Conservation (phyloP, 2,888 invertebrate species). For the Drosophila paranaensis region DNA sequence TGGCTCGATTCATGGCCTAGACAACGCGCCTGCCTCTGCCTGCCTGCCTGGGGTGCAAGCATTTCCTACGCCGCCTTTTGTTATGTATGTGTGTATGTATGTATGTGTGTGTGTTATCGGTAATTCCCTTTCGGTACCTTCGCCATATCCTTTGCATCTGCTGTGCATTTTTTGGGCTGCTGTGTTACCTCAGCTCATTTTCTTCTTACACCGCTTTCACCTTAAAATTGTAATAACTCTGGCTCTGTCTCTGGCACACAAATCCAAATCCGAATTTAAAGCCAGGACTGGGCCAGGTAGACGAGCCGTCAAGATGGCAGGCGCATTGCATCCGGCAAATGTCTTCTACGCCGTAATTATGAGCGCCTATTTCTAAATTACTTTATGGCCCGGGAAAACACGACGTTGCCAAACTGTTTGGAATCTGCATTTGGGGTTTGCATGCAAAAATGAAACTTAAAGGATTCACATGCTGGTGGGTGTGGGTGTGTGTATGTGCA, state of each 20-base stretch:
- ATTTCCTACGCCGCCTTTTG: slow-evolving; percentile 25
- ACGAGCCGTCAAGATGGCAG: slow-evolving; percentile 4
- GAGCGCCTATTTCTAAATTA: slow-evolving; percentile 71
- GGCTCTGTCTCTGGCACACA: slow-evolving; percentile 34
- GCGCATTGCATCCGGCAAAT: slow-evolving; percentile 7
- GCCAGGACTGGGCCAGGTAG: slow-evolving; percentile 49
- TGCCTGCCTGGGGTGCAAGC: slow-evolving; percentile 44
- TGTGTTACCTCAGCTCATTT: slow-evolving; percentile 37
- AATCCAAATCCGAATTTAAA: slow-evolving; percentile 33
- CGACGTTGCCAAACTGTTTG: slow-evolving; percentile 34
- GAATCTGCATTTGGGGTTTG: slow-evolving; percentile 20
- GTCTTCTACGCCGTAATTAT: slow-evolving; percentile 39
- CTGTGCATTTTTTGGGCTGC: slow-evolving; percentile 18
- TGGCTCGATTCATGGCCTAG: slow-evolving; percentile 38
- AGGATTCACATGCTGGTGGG: background rate
- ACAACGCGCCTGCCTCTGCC: slow-evolving; percentile 32
- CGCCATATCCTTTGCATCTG: slow-evolving; percentile 33
- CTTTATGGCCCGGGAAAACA: slow-evolving; percentile 50
- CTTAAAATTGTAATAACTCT: slow-evolving; percentile 38
- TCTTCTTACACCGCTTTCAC: slow-evolving; percentile 56
- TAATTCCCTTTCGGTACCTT: slow-evolving; percentile 21
- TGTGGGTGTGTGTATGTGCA: slow-evolving; percentile 1
- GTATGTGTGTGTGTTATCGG: slow-evolving; percentile 10
- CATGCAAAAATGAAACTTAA: slow-evolving; percentile 10
- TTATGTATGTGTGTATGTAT: background rate